These are phyloP conservation scores for Zygaena filipendulae DNA, from an alignment of 2,888 invertebrate genomes.

Conservation along the genomic window DNA sequence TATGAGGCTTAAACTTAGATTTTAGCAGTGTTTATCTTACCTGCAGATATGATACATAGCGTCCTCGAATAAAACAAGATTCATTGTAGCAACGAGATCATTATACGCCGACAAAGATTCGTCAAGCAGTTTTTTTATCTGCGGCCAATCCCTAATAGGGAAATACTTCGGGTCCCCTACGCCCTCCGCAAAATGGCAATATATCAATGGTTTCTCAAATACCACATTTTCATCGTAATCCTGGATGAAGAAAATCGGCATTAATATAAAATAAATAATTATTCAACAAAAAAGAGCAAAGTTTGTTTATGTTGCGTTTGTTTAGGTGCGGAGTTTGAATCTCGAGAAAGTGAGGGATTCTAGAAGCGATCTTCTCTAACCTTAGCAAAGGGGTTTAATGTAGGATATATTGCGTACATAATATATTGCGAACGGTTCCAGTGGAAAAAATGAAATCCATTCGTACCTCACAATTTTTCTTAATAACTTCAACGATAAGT, in stretches of 20 bases:
- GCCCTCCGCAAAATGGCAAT: conserved; percentile 92
- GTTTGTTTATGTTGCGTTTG: neutral
- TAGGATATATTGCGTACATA: too few species aligned
- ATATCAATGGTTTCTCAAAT: conserved; percentile 83
- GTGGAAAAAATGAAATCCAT: too few species aligned
- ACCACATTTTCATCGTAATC: conserved; percentile 78
- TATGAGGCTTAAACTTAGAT: too few species aligned
- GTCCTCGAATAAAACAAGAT: conserved; percentile 93
- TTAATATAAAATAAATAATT: neutral
- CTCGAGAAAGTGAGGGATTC: too few species aligned
- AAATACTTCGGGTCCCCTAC: conserved; percentile 93
- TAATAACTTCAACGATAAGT: conserved; percentile 77
- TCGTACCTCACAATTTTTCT: conserved; percentile 77
- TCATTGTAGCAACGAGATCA: conserved; percentile 91
- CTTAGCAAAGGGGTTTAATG: too few species aligned
- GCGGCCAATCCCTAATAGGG: conserved; percentile 77
- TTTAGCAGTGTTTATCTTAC: too few species aligned
- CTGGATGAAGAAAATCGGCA: conserved; percentile 43
- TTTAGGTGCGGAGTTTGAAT: too few species aligned
- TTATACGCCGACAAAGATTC: conserved; percentile 89
- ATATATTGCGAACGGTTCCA: too few species aligned
- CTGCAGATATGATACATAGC: conserved; percentile 93
- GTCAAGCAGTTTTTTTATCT: conserved; percentile 76
- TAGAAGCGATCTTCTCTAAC: too few species aligned
- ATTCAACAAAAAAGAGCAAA: neutral